Evolutionary conservation across 2,797 vertebrate species (phyloP).

Genomic region (Anguilla megastoma): DNA sequence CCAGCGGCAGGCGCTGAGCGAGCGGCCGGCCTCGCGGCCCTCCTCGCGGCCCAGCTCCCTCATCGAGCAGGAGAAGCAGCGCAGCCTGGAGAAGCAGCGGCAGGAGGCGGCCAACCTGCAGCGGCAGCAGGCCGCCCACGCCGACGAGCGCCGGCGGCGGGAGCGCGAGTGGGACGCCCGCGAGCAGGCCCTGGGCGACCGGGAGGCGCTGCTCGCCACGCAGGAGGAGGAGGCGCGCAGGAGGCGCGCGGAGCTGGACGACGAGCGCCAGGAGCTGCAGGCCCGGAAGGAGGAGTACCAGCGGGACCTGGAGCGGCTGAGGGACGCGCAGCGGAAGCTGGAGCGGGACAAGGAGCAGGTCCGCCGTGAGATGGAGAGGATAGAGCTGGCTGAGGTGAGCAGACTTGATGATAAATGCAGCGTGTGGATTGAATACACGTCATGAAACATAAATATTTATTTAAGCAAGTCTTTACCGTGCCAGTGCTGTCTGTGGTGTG

Average conservation of each 20-base stretch:
- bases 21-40: constrained; percentile 60
- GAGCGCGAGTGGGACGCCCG: constrained; percentile 80
- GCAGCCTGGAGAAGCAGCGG: constrained; percentile 85
- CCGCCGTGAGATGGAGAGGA: constrained; percentile 67
- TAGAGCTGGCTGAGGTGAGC: constrained; percentile 60
- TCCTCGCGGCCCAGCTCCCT: constrained; percentile 76
- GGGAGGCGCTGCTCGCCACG: constrained; percentile 66
- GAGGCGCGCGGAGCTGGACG: constrained; percentile 63
- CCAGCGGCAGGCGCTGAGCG: constrained; percentile 78
- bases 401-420: background rate
- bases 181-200: constrained; percentile 70
- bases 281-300: constrained; percentile 78
- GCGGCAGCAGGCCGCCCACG: constrained; percentile 82
- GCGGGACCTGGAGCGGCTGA: constrained; percentile 78
- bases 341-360: constrained; percentile 80
- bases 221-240: constrained; percentile 69
- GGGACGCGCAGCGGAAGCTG: constrained; percentile 74
- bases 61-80: constrained; percentile 89
- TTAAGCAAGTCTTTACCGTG: background rate
- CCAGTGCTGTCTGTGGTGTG: background rate
- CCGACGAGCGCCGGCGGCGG: constrained; percentile 74
- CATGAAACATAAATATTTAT: background rate
- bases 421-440: too few relatives aligned
- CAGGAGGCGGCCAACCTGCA: constrained; percentile 85
- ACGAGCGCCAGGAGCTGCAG: constrained; percentile 71